phyloP scores from a whole-genome alignment of 2,797 vertebrate species.

The Acridotheres tristis region DNA sequence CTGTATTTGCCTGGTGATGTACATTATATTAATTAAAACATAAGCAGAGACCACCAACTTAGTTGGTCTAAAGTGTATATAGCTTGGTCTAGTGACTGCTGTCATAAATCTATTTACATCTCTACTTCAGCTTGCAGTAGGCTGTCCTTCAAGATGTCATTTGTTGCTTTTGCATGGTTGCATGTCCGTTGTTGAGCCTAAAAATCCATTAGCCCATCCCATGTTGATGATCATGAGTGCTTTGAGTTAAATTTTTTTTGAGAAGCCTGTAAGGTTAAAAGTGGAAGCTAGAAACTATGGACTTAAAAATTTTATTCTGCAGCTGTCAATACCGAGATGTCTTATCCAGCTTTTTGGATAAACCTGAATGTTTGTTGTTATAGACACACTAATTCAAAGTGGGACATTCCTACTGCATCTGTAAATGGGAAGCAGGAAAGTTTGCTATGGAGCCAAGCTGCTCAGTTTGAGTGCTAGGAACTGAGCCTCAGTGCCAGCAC shows the following conservation, averaged over 20 bases:
- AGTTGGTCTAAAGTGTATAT: background rate
- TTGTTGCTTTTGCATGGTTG: background rate
- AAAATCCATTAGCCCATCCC: background rate
- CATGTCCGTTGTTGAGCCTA: rapidly evolving
- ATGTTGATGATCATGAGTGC: background rate
- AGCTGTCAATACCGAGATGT: background rate
- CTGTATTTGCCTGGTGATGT: background rate
- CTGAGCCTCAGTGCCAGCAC: background rate
- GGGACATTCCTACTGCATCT: background rate
- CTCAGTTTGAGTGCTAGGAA: background rate
- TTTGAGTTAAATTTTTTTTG: background rate
- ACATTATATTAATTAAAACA: background rate
- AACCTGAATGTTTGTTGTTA: background rate
- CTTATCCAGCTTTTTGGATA: background rate
- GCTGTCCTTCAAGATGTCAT: background rate
- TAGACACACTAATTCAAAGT: background rate
- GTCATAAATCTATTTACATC: background rate
- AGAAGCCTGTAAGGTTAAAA: background rate
- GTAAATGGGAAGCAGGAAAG: background rate
- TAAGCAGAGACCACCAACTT: background rate
- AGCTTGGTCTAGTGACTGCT: background rate
- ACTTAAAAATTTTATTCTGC: background rate
- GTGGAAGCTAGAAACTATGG: background rate
- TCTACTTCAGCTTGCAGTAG: background rate
- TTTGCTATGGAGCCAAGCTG: background rate